Base-by-base conservation (phyloP, 2,113 vertebrate genomes). In the Semnornis frantzii region DNA sequence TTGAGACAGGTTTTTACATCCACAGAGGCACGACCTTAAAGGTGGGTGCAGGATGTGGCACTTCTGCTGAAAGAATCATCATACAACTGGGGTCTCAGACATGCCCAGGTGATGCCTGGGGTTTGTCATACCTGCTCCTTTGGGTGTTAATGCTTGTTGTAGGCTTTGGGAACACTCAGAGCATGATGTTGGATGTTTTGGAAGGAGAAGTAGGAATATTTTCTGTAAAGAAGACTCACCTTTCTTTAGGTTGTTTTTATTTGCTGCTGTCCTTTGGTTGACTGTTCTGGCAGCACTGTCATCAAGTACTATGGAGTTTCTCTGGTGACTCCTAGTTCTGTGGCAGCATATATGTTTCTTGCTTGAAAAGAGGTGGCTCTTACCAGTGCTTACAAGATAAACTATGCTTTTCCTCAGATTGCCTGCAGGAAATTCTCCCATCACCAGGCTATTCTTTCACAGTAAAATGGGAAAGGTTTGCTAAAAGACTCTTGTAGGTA, bases 311-410 rank as follows among this genome's bases (percentile, higher is more conserved):
- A 4, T 0, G 1, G 58, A 64, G 21, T 72, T 94, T 91, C 39
- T 78, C 30, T 17, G 30, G 39, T 69, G 60, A 52, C 37, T 72
- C 17, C 18, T 33, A 80, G 34, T 24, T 82, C 50, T 5, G 6
- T 23, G 54, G 27, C 23, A n/a, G 34, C 0, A 0, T 28, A 2
- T 23, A 27, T 33, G 59, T 66, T 87, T 84, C 66, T 63, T 76
- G 19, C 64, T 57, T 87, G 77, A 44, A 68, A 86, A 69, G 70
- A 55, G 27, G 27, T 27, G 25, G 5, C 20, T 82, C 30, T 83
- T 58, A 37, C 54, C 34, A 58, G n/a, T 48, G 55, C 69, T 78
- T 88, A 52, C 16, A 90, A 85, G 73, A 74, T 92, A 94, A 90
- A 20, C 24, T 58, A 37, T 42, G 37, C 8, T 86, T 96, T 66